A percentile compares a stretch with the other conserved stretches of the same genome.
Conservation (phyloP, 2,113 vertebrate genomes). For the Romanogobio albipinnatus region DNA sequence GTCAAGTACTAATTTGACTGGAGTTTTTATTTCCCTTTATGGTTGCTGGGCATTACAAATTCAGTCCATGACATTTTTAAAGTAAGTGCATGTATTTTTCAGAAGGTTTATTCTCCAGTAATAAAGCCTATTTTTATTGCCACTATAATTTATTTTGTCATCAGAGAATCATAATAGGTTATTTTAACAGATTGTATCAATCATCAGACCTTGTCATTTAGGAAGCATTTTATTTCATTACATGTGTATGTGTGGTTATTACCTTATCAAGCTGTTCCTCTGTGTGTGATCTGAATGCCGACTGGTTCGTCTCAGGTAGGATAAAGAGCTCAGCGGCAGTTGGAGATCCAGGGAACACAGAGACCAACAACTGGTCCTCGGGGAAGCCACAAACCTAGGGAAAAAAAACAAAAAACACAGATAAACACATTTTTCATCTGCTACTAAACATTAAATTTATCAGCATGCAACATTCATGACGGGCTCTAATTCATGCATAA, state of each 20-base stretch:
- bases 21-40: slow-evolving; percentile 19
- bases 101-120: slow-evolving; percentile 8
- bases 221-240: not conserved
- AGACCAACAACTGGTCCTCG: slow-evolving; percentile 87
- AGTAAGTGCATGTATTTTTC: slow-evolving; percentile 17
- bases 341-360: slow-evolving; percentile 88
- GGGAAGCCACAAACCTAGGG: slow-evolving; percentile 86
- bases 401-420: not conserved
- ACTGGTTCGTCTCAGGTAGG: slow-evolving; percentile 82
- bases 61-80: slow-evolving; percentile 22
- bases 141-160: slow-evolving; percentile 16
- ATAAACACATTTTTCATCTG: slow-evolving; percentile 10
- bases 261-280: slow-evolving; percentile 85
- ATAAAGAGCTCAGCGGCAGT: slow-evolving; percentile 93
- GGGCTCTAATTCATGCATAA: not conserved
- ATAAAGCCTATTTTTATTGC: slow-evolving; percentile 26
- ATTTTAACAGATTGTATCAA: slow-evolving; percentile 31
- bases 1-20: not conserved
- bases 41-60: slow-evolving; percentile 29
- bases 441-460: slow-evolving; percentile 12
- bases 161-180: slow-evolving; percentile 9
- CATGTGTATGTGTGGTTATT: slow-evolving; percentile 52
- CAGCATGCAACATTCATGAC: not conserved
- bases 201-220: slow-evolving; percentile 15
- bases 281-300: slow-evolving; percentile 56